Base-by-base conservation (phyloP, 2,113 vertebrate genomes). In the Ploceus nigricollis region DNA sequence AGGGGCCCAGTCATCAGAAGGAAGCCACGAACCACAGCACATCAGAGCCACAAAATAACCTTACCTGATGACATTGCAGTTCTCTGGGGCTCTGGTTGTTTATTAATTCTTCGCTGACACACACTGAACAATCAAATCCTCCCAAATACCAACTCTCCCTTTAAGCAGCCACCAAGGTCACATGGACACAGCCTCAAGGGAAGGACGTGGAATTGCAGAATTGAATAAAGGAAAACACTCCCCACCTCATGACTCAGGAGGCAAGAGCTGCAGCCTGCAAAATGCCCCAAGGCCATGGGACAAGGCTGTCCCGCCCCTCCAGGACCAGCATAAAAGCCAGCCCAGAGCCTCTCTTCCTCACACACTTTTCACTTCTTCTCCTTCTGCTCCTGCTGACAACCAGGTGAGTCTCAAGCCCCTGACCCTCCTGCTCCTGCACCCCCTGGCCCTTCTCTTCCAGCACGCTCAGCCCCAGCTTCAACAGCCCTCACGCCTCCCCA, bases 191-290 rank as follows among this genome's bases (percentile, higher is more conserved):
- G 16, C 24, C 57, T 4, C 15, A 27, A 60, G 24, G 24, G 24
- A 37, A 60, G 11, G 57, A 60, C 35, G 27, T 16, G 27, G 3
- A 37, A 60, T 8, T 60, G 20, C 28, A 53, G 35, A 40, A 24
- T 25, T 33, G 4, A 4, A 8, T 3, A 3, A 33, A 54, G 22
- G 8, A 35, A 58, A 58, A 23, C 4, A 47, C 2, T 47, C 25
- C 25, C 14, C 19, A 75, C 3, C 1, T 75, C 19, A 25, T 3
- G 25, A 75, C 54, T 37, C 15, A 30, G 1, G 24, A 45, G 25
- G 1, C 10, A 57, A 35, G 25, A 58, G 3, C 10, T 28, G 18
- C 5, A 1, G 24, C 24, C 3, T 30, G 0, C 1, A 22, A 53
- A 78, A 51, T n/a, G 8, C 11, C 35, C 47, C 58, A 51, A 64